Conservation (phyloP, 1,140 invertebrate genomes). For the Ips nitidus region DNA sequence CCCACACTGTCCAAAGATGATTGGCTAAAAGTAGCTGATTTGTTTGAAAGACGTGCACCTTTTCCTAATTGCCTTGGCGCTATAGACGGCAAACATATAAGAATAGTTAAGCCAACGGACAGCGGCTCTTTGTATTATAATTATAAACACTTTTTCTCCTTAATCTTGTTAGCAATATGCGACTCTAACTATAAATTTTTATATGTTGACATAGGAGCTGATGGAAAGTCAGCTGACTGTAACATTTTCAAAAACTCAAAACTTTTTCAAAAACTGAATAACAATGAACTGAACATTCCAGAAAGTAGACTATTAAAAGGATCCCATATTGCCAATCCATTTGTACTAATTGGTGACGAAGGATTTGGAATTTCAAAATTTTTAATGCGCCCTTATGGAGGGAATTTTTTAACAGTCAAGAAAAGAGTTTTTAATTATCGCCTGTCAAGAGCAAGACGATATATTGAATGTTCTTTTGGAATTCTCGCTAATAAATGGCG, state of each 20-base stretch:
- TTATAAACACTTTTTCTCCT: slow-evolving; percentile 47
- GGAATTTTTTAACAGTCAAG: slow-evolving; percentile 43
- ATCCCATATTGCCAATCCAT: slow-evolving; percentile 36
- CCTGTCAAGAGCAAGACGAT: slow-evolving; percentile 48
- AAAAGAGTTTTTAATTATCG: slow-evolving; percentile 55
- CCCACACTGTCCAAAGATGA: slow-evolving; percentile 23
- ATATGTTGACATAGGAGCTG: slow-evolving; percentile 51
- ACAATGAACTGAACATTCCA: slow-evolving; percentile 39
- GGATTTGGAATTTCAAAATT: slow-evolving; percentile 48
- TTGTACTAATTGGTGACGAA: slow-evolving; percentile 46
- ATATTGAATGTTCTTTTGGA: slow-evolving; percentile 53
- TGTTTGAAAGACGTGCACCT: slow-evolving; percentile 44
- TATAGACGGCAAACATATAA: slow-evolving; percentile 53
- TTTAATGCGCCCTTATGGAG: slow-evolving; percentile 51
- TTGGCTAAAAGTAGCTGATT: slow-evolving; percentile 36
- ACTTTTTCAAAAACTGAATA: slow-evolving; percentile 42
- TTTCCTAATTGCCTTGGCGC: slow-evolving; percentile 50
- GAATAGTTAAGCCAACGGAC: slow-evolving; percentile 44
- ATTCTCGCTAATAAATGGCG: slow-evolving; percentile 49
- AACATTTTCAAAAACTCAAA: slow-evolving; percentile 47
- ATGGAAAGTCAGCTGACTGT: slow-evolving; percentile 51
- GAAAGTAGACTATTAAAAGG: slow-evolving; percentile 32
- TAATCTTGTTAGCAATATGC: slow-evolving; percentile 35
- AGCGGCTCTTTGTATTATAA: slow-evolving; percentile 49
- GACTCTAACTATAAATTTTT: slow-evolving; percentile 12